Percentiles rank a stretch among this genome's conserved stretches.
Evolutionary conservation across 2,113 vertebrate species (phyloP).

Genomic region (Clarias magur): DNA sequence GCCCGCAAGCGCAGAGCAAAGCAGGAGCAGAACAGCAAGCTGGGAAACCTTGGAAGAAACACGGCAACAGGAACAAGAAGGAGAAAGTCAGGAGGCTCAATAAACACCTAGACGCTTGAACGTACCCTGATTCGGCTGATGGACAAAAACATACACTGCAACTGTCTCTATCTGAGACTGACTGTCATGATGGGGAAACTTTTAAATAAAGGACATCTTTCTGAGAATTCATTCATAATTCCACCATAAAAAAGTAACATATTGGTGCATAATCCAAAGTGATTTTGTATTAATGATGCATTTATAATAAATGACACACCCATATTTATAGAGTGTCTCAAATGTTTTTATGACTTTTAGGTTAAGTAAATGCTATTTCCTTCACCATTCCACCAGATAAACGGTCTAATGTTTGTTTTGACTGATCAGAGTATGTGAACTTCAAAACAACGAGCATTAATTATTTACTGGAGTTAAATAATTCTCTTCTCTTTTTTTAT

Average conservation of each 20-base stretch:
- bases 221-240: neutral
- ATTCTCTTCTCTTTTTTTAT: no score
- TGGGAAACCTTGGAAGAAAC: slow-evolving; percentile 96
- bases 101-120: slow-evolving; percentile 89
- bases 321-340: neutral
- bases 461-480: no score
- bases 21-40: slow-evolving; percentile 45
- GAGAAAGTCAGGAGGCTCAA: slow-evolving; percentile 89
- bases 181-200: neutral
- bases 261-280: neutral
- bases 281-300: neutral
- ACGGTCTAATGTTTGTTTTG: no score
- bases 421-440: no score
- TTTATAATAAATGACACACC: neutral
- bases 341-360: neutral
- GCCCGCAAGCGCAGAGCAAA: slow-evolving; percentile 57
- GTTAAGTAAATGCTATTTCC: neutral
- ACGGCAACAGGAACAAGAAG: slow-evolving; percentile 93
- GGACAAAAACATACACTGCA: neutral
- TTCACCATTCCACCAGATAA: no score
- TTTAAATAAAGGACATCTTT: neutral
- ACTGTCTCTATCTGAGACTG: neutral
- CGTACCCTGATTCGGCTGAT: neutral
- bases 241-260: neutral
- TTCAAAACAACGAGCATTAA: no score